Conservation (phyloP, 2,797 vertebrate species). For the Macropodus opercularis region DNA sequence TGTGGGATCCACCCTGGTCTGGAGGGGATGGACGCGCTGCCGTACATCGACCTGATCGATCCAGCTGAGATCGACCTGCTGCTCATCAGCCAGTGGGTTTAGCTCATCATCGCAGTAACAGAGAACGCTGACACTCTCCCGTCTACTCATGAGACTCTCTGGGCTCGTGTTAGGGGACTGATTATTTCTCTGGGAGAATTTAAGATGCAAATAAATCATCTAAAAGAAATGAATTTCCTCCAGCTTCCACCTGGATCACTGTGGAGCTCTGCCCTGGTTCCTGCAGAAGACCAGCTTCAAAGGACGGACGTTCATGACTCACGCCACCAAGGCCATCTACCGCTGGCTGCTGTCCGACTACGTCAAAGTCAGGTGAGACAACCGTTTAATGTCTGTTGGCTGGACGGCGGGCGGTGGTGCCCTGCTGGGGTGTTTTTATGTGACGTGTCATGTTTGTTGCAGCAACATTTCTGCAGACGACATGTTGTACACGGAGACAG, state of each 20-base stretch:
- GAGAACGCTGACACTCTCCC: too few relatives aligned
- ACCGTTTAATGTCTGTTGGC: too few relatives aligned
- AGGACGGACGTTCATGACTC: constrained; percentile 96
- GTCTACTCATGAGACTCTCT: too few relatives aligned
- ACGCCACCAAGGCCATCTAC: constrained; percentile 97
- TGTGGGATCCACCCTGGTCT: constrained; percentile 96
- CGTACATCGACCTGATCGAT: constrained; percentile 95
- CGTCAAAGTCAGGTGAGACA: constrained; percentile 70
- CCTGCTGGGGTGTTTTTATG: too few relatives aligned
- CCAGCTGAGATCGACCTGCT: constrained; percentile 96
- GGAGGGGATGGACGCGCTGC: constrained; percentile 96
- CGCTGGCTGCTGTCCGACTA: constrained; percentile 97
- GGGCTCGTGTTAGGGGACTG: too few relatives aligned
- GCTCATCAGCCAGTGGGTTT: constrained; percentile 95
- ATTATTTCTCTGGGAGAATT: too few relatives aligned
- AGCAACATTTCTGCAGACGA: constrained; percentile 94
- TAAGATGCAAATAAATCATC: too few relatives aligned
- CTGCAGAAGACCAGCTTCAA: constrained; percentile 98
- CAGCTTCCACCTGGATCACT: constrained; percentile 97
- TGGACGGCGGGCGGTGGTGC: too few relatives aligned
- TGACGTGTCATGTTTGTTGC: too few relatives aligned
- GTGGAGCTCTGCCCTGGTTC: constrained; percentile 96
- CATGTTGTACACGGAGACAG: constrained; percentile 97
- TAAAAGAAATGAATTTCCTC: too few relatives aligned
- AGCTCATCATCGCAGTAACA: not conserved